These are phyloP conservation scores for Arrhopalites spinosus DNA, from an alignment of 2,888 invertebrate species.

Conservation along the genomic window DNA sequence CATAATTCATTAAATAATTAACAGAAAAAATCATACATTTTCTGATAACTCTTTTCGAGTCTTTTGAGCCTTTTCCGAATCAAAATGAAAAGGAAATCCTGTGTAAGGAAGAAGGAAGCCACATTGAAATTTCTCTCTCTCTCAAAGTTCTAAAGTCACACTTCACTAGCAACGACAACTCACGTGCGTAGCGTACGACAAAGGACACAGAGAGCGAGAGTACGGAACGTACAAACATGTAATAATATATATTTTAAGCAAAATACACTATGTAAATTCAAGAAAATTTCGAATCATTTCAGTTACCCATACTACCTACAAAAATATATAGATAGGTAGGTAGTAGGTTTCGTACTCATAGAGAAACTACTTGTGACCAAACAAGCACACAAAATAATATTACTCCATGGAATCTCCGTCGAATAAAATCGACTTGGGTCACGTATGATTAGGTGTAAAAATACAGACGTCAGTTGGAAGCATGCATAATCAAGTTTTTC, in stretches of 20 bases:
- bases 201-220: not conserved
- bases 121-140: not conserved
- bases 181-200: not conserved
- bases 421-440: constrained; percentile 43
- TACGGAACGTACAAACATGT: not conserved
- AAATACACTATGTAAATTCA: constrained; percentile 26
- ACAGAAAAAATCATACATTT: not conserved
- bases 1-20: not conserved
- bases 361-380: not conserved
- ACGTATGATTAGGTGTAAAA: constrained; percentile 55
- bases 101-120: not conserved
- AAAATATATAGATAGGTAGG: not conserved
- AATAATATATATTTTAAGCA: constrained; percentile 25
- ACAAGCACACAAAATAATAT: not conserved
- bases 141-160: constrained; percentile 19
- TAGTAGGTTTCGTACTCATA: not conserved
- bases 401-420: constrained; percentile 12
- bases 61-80: no score
- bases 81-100: not conserved
- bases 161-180: constrained; percentile 23
- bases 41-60: not conserved
- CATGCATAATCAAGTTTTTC: constrained; percentile 50
- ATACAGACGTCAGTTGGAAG: constrained; percentile 53
- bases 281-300: constrained; percentile 10
- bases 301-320: not conserved